Conservation (phyloP, 2,888 invertebrate genomes). For the Blastobasis lacticolella region DNA sequence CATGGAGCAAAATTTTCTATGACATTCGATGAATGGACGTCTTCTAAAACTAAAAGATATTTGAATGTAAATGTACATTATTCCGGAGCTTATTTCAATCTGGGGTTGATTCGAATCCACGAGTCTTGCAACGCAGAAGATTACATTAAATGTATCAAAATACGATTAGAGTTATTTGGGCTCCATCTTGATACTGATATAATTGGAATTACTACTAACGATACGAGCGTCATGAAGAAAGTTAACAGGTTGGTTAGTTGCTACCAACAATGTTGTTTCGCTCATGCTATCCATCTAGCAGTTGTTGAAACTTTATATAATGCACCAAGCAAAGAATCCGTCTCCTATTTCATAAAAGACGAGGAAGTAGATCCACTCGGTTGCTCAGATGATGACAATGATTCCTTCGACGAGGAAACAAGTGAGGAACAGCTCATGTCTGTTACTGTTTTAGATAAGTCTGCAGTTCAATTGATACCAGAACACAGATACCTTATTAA, state of each 20-base stretch:
- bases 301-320: slow-evolving; percentile 13
- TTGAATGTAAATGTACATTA: slow-evolving; percentile 10
- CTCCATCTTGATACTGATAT: slow-evolving; percentile 9
- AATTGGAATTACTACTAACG: slow-evolving; percentile 13
- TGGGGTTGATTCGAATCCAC: slow-evolving; percentile 14
- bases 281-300: slow-evolving; percentile 15
- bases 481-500: slow-evolving; percentile 7
- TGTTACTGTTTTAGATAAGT: neutral
- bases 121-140: slow-evolving; percentile 12
- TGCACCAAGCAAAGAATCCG: slow-evolving; percentile 7
- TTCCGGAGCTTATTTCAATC: slow-evolving; percentile 11
- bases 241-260: slow-evolving; percentile 12
- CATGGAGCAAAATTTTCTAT: slow-evolving; percentile 11
- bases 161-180: slow-evolving; percentile 9
- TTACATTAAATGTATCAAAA: slow-evolving; percentile 6
- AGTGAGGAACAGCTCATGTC: slow-evolving; percentile 1
- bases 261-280: slow-evolving; percentile 14
- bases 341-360: neutral
- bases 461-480: slow-evolving; percentile 6
- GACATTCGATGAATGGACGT: slow-evolving; percentile 14
- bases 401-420: slow-evolving; percentile 7
- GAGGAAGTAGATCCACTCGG: slow-evolving; percentile 3
- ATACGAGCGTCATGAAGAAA: slow-evolving; percentile 7
- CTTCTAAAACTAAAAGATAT: slow-evolving; percentile 10
- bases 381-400: slow-evolving; percentile 6